Conservation (phyloP, 35 echinoderm and acorn worm species). For the Lytechinus pictus region DNA sequence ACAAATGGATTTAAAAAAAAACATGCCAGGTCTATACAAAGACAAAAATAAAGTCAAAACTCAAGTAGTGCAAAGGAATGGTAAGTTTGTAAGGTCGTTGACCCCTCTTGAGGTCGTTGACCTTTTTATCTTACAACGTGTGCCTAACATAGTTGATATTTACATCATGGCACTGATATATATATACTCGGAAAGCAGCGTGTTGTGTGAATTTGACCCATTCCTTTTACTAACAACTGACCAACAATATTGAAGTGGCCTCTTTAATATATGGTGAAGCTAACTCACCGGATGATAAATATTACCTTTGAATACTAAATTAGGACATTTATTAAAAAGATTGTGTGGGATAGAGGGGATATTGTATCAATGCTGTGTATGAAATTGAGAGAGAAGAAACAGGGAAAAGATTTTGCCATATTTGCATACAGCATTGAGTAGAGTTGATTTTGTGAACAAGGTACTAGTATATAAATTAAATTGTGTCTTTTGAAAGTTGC, state of each 20-base stretch:
- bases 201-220: background rate
- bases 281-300: background rate
- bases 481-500: background rate
- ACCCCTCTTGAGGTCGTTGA: background rate
- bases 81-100: conserved; percentile 18
- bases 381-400: background rate
- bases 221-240: background rate
- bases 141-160: background rate
- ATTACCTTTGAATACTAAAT: background rate
- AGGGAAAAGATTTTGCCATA: background rate
- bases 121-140: background rate
- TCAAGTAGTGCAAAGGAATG: background rate
- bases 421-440: background rate
- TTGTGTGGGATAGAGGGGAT: background rate
- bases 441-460: background rate
- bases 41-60: background rate
- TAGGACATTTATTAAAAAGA: background rate
- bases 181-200: background rate
- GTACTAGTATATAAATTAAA: background rate
- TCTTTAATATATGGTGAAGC: background rate
- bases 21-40: background rate
- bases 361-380: background rate
- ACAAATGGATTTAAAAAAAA: background rate
- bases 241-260: background rate
- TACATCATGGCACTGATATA: background rate